Conservation (phyloP, 1,140 invertebrate genomes). For the Zaprionus camerounensis region DNA sequence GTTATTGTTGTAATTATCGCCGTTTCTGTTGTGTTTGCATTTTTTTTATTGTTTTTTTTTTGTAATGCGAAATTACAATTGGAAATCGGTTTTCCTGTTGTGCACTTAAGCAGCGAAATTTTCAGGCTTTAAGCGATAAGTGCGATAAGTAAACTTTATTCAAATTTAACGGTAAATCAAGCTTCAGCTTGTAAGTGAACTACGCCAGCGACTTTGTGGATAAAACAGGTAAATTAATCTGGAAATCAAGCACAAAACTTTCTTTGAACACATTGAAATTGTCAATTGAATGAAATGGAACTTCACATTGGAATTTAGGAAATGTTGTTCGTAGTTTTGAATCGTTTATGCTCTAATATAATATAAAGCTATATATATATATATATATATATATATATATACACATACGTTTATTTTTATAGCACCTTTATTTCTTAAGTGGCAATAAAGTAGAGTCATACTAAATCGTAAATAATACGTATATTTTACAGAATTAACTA, state of each 20-base stretch:
- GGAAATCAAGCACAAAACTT: background rate
- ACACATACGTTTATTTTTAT: background rate
- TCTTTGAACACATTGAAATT: background rate
- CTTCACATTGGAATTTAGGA: background rate
- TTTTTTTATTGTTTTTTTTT: constrained; percentile 19
- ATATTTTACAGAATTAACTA: too few relatives aligned
- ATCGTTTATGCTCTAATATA: background rate
- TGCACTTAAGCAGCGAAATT: background rate
- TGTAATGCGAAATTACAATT: background rate
- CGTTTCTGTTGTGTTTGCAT: background rate
- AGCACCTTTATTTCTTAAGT: too few relatives aligned
- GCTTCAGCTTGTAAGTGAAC: background rate
- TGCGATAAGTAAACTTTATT: background rate
- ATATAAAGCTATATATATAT: too few relatives aligned
- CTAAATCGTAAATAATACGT: background rate
- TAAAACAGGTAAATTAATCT: background rate
- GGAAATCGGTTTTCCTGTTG: background rate
- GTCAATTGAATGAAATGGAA: background rate
- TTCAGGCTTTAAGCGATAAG: background rate
- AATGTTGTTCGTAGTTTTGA: background rate
- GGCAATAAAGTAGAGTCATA: background rate
- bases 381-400: background rate
- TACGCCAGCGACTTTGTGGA: background rate
- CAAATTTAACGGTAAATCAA: background rate
- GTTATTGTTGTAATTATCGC: background rate